Evolutionary conservation across 2,888 invertebrate genomes (phyloP).

Genomic region (Drosophila prostipennis): DNA sequence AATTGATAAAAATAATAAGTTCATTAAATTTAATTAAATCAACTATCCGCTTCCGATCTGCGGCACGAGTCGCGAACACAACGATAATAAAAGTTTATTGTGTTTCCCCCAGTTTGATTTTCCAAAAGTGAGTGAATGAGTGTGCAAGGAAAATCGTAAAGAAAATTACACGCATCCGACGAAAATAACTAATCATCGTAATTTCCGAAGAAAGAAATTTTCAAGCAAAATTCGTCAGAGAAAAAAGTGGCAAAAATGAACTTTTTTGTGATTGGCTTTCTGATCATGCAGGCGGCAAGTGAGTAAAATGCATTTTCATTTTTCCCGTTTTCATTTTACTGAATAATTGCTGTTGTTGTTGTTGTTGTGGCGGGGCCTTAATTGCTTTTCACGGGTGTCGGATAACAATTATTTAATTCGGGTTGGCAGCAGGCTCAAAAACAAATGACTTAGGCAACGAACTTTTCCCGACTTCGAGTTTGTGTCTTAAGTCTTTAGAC

Average conservation of each 20-base stretch:
- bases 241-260: constrained; percentile 69
- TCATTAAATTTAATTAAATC: constrained; percentile 75
- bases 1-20: constrained; percentile 54
- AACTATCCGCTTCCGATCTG: constrained; percentile 68
- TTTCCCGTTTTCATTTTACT: constrained; percentile 8
- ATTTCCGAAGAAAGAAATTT: constrained; percentile 21
- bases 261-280: constrained; percentile 82
- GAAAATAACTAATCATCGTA: constrained; percentile 46
- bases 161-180: constrained; percentile 55
- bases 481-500: constrained; percentile 61
- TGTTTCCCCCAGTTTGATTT: constrained; percentile 32
- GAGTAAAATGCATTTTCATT: constrained; percentile 58
- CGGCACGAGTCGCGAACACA: constrained; percentile 34
- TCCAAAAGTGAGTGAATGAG: constrained; percentile 28
- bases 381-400: constrained; percentile 44
- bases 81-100: constrained; percentile 42
- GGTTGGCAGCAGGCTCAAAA: constrained; percentile 10
- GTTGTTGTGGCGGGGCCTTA: constrained; percentile 1
- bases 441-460: constrained; percentile 34
- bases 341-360: constrained; percentile 25
- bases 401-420: constrained; percentile 18
- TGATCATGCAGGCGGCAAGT: constrained; percentile 83
- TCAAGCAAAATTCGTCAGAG: constrained; percentile 39
- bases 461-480: constrained; percentile 48
- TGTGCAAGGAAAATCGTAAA: constrained; percentile 44